Evolutionary conservation across 2,113 vertebrate genomes (phyloP), one percentile per base, ranked within the genome.

Genomic region (Campylorhamphus procurvoides): DNA sequence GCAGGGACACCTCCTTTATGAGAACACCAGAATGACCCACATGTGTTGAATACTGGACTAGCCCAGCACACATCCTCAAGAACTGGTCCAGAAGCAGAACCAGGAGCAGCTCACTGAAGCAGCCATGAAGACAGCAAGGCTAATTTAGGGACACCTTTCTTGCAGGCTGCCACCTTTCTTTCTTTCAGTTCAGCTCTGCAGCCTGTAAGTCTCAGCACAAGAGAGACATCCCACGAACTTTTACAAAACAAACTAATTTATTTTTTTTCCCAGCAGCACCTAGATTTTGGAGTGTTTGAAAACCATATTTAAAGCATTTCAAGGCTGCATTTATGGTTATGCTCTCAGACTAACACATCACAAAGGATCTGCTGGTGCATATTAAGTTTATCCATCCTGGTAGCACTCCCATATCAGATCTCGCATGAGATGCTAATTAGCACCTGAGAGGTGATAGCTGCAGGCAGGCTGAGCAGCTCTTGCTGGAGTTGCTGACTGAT

Each of bases 371-470:
- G 33, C 42, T 72, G 72, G 66, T 93, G 85, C 69, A 24, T 55
- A 50, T 77, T 53, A 72, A 94, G 93, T 67, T 83, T 47, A 39
- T 71, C 62, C 6, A 5, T 58, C 75, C 75, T 3, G 33, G 56
- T 84, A 75, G 90, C 81, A 91, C 77, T 68, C 71, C 50, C 14
- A 3, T 69, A 56, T 75, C 85, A 72, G 85, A 85, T 85, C 94
- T 92, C 5, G 15, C 35, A 33, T 9, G 52, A 75, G 88, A 88
- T 92, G 83, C 75, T 93, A 90, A 94, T 96, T 94, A 92, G 63
- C 93, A 90, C 89, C 74, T 87, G 79, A 92, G 82, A 94, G 86
- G 89, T 83, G 89, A 83, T 73, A 82, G 86, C 93, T 93, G 62
- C 5, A 90, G 75, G 75, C 82, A 85, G 60, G 46, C 66, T 87